These are phyloP conservation scores for Bursaphelenchus mucronatus DNA, from an alignment of 1,140 invertebrate genomes.

Conservation along the genomic window DNA sequence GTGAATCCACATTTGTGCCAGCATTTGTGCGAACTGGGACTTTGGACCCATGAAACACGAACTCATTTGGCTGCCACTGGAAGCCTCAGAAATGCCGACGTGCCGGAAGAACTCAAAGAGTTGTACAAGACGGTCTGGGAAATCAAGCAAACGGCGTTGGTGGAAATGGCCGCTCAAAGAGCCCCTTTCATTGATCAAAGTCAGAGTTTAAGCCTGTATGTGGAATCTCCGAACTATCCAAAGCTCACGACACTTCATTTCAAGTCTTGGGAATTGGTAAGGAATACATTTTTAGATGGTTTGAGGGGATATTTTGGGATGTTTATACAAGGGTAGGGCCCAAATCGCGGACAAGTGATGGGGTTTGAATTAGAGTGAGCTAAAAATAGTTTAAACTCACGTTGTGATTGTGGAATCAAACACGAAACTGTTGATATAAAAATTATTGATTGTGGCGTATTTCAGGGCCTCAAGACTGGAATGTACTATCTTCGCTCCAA, in stretches of 20 bases:
- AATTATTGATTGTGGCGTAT: background rate
- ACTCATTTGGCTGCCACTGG: slow-evolving; percentile 81
- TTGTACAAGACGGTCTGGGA: slow-evolving; percentile 99
- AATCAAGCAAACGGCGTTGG: slow-evolving; percentile 84
- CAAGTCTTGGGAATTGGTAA: slow-evolving; percentile 86
- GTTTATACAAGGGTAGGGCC: background rate
- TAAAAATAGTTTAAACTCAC: too few species aligned
- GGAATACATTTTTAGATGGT: slow-evolving; percentile 1
- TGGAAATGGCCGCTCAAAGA: slow-evolving; percentile 95
- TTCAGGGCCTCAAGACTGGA: slow-evolving; percentile 87
- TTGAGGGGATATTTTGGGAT: slow-evolving; percentile 6
- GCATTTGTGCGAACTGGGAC: slow-evolving; percentile 80
- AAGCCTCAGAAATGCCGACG: slow-evolving; percentile 83
- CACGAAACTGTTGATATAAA: background rate
- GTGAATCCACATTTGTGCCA: slow-evolving; percentile 92
- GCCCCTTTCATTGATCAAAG: slow-evolving; percentile 98
- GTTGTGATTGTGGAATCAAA: background rate
- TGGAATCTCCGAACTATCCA: slow-evolving; percentile 84
- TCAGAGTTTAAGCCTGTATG: slow-evolving; percentile 92
- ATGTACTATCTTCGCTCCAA: slow-evolving; percentile 98
- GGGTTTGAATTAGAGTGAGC: too few species aligned
- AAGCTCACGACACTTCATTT: slow-evolving; percentile 97
- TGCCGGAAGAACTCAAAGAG: slow-evolving; percentile 81
- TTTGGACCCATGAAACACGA: slow-evolving; percentile 96
- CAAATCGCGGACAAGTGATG: too few species aligned